These are phyloP conservation scores for Eudasyphora cyanicolor DNA, from an alignment of 2,888 invertebrate species.

Conservation along the genomic window DNA sequence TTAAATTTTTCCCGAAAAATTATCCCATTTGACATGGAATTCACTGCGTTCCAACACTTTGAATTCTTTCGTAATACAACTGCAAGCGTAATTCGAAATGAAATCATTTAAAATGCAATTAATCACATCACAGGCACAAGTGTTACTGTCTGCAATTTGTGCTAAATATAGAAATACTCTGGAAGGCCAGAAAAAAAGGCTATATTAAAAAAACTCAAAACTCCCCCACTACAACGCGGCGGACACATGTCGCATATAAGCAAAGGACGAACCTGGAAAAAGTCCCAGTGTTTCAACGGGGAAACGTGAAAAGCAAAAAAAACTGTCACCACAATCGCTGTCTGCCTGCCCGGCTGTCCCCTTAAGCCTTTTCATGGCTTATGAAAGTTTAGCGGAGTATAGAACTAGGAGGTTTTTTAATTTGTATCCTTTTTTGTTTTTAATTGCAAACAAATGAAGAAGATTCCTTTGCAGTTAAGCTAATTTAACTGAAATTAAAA, in stretches of 20 bases:
- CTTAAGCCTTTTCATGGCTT: not conserved
- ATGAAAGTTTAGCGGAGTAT: not conserved
- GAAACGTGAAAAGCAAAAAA: not conserved
- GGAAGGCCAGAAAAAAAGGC: conserved; percentile 28
- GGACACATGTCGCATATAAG: not conserved
- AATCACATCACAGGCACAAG: conserved; percentile 73
- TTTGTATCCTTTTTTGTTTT: conserved; percentile 39
- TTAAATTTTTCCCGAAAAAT: too few relatives aligned
- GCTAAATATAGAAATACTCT: conserved; percentile 73
- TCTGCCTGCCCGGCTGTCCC: not conserved
- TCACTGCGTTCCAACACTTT: too few relatives aligned
- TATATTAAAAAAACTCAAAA: conserved; percentile 16
- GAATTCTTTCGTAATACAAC: too few relatives aligned
- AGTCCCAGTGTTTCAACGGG: not conserved
- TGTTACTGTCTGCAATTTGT: conserved; percentile 70
- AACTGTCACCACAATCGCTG: conserved; percentile 23
- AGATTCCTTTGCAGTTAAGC: conserved; percentile 53
- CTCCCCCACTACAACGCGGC: not conserved
- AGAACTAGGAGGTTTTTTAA: conserved; percentile 35
- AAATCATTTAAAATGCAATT: conserved; percentile 79
- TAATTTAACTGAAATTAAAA: conserved; percentile 64
- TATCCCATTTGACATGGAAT: not conserved
- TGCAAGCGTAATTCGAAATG: conserved; percentile 29
- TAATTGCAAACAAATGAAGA: conserved; percentile 63
- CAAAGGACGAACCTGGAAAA: not conserved